Evolutionary conservation across 1,140 invertebrate species (phyloP).

Genomic region (Melanaphis sacchari): DNA sequence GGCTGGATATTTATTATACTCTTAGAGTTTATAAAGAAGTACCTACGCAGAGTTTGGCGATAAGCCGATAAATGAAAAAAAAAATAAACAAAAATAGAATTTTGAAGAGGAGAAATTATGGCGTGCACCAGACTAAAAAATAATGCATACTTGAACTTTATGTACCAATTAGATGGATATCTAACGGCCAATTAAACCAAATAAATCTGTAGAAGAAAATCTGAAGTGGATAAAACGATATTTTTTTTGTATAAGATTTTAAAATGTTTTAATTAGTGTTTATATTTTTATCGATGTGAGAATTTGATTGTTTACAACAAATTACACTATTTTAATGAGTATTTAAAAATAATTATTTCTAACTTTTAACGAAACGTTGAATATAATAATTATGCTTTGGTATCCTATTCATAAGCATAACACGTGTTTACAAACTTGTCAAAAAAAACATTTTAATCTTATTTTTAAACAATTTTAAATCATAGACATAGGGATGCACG

Average conservation of each 20-base stretch:
- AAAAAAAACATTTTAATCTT: not conserved
- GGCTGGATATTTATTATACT: not conserved
- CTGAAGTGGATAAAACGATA: not conserved
- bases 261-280: conserved; percentile 25
- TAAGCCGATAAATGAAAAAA: not conserved
- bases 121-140: not conserved
- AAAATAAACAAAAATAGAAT: conserved; percentile 14
- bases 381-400: not conserved
- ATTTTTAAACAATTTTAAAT: not conserved
- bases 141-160: not conserved
- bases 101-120: not conserved
- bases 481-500: not conserved
- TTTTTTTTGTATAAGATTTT: not conserved
- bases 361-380: not conserved
- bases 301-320: conserved; percentile 16
- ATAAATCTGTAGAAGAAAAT: not conserved
- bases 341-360: not conserved
- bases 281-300: conserved; percentile 24
- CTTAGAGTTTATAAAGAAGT: not conserved
- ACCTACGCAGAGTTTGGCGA: not conserved
- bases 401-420: not conserved
- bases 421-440: not conserved
- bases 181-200: conserved; percentile 30
- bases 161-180: conserved; percentile 18
- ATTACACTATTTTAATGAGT: not conserved